A percentile compares a stretch with the other conserved stretches of the same genome.
Conservation (phyloP, 2,113 vertebrate genomes). For the Equus przewalskii region DNA sequence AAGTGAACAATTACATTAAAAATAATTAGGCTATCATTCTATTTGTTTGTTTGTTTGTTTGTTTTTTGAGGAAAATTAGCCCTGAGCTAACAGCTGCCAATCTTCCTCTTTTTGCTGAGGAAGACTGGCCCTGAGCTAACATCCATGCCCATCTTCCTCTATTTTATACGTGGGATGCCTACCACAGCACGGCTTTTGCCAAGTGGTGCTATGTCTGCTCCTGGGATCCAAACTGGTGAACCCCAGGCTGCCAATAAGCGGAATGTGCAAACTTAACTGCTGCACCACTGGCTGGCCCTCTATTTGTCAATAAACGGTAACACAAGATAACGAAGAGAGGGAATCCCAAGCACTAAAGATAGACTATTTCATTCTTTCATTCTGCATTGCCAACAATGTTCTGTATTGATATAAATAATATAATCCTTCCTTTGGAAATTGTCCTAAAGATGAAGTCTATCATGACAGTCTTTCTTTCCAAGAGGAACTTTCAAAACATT, state of each 20-base stretch:
- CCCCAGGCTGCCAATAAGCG: too few species aligned
- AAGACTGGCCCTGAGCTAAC: too few species aligned
- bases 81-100: too few species aligned
- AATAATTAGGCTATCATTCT: not conserved
- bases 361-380: not conserved
- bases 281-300: too few species aligned
- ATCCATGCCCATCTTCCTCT: too few species aligned
- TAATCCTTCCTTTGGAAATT: not conserved
- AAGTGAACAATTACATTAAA: not conserved
- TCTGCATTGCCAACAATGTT: not conserved
- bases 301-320: not conserved
- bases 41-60: not conserved
- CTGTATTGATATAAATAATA: not conserved
- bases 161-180: too few species aligned
- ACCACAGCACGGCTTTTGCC: too few species aligned
- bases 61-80: too few species aligned
- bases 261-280: too few species aligned
- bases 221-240: too few species aligned
- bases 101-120: too few species aligned
- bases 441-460: not conserved
- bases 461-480: not conserved
- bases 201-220: too few species aligned
- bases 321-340: not conserved
- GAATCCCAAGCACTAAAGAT: not conserved
- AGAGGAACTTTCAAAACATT: not conserved